Evolutionary conservation across 2,888 invertebrate genomes (phyloP), one percentile per base, ranked within the genome.

Genomic region (Troides aeacus): DNA sequence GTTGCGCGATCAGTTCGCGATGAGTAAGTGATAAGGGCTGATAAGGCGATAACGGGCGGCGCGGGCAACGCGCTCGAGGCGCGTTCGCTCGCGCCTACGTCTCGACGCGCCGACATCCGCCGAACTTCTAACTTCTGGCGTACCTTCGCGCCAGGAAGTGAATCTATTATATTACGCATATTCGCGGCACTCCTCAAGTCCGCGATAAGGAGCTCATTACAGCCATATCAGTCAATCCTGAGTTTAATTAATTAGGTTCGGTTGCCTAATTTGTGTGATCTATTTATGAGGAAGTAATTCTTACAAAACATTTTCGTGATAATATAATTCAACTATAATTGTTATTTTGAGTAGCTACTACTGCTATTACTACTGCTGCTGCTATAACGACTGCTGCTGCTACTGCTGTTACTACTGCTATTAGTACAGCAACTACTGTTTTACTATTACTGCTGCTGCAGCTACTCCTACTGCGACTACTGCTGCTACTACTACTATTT

Each of bases 1-100:
- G 72, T 78, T 78, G 75, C 74, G 80, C 84, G 86, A 86, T 87
- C 80, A 84, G 87, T 86, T 90, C 83, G 91, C 91, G 90, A 89
- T 89, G 88, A 82, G 84, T 84, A 81, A 81, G 67, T 86, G 91
- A 90, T 91, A 90, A 88, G 84, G 83, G 81, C 79, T 87, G 90
- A 92, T 92, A 92, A 90, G 81, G 79, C 80, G 86, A 88, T 89
- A 88, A 83, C 77, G 74, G 76, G 73, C 75, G 72, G 75, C 75
- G 79, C 77, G 77, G 75, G 72, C 76, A 74, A 74, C 78, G 78
- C 78, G 76, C 77, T 72, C 75, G 73, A 78, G 74, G 81, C 80
- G 81, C 83, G 78, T 74, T 74, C 79, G 79, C 77, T 78, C 81
- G 80, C 82, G 77, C 69, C 79, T 72, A 81, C 89, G 87, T 83